Conservation (phyloP, 2,113 vertebrate genomes). For the Amphilophus citrinellus region DNA sequence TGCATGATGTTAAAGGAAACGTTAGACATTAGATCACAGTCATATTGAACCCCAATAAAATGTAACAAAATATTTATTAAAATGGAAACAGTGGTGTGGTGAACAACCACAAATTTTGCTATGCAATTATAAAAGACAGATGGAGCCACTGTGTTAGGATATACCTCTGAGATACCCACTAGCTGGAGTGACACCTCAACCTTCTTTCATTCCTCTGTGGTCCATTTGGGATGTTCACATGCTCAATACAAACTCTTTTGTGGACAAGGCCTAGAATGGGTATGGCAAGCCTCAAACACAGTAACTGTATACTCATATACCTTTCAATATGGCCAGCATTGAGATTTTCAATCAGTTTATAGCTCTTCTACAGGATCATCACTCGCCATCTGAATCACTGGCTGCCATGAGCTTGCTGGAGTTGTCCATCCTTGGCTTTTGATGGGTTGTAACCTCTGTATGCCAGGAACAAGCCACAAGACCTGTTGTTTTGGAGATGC, state of each 20-base stretch:
- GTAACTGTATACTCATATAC: not conserved
- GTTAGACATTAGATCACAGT: not conserved
- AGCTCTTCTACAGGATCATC: not conserved
- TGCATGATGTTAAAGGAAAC: not conserved
- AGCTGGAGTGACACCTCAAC: rapidly evolving
- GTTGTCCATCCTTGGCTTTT: not conserved
- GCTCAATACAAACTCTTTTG: not conserved
- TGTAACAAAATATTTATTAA: not conserved
- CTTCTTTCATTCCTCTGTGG: not conserved
- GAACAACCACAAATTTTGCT: not conserved
- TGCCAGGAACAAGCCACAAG: not conserved
- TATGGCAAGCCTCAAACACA: not conserved
- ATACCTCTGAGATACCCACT: not conserved
- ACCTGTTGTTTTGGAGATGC: not conserved
- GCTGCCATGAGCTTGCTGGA: not conserved
- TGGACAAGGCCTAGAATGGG: not conserved
- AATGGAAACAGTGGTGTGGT: not conserved
- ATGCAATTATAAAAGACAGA: not conserved
- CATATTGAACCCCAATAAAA: not conserved
- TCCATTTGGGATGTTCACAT: not conserved
- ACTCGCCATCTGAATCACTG: not conserved
- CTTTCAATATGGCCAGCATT: not conserved
- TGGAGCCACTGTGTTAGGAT: not conserved
- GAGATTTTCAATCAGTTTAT: not conserved
- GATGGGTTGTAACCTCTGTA: not conserved